These are phyloP conservation scores for Conomelus anceps DNA, from an alignment of 2,888 invertebrate genomes.

Conservation along the genomic window DNA sequence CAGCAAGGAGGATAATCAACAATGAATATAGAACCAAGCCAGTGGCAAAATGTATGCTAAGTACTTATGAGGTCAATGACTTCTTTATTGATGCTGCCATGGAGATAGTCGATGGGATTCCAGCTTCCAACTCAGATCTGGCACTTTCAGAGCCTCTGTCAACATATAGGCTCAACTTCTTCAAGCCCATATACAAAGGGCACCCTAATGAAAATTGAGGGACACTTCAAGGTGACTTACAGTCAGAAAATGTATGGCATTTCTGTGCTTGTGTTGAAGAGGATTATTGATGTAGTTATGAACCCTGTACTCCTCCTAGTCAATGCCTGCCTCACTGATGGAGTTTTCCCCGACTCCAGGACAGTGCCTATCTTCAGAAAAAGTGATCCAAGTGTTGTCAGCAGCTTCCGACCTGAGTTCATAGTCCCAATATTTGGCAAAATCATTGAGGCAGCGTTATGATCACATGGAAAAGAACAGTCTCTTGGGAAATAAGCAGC, in stretches of 20 bases:
- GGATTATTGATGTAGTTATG: neutral
- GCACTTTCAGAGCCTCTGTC: neutral
- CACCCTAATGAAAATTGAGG: neutral
- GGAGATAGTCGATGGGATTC: neutral
- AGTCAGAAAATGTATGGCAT: neutral
- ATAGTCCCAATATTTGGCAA: constrained; percentile 7
- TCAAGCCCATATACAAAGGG: neutral
- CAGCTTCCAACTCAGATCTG: neutral
- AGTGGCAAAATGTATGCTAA: neutral
- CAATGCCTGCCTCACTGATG: neutral
- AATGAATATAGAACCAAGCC: neutral
- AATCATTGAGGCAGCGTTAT: neutral
- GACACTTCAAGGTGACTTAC: neutral
- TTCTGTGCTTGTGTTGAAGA: neutral
- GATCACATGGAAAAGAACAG: neutral
- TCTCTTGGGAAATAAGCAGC: neutral
- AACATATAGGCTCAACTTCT: neutral
- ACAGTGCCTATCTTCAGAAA: constrained; percentile 12
- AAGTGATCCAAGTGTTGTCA: neutral
- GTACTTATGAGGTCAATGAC: neutral
- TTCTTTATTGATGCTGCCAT: neutral
- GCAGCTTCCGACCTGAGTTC: constrained; percentile 1
- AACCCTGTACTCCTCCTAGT: neutral
- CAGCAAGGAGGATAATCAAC: neutral
- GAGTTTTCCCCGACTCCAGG: neutral